phyloP scores from a whole-genome alignment of 2,113 vertebrate species.

The Gavia stellata region DNA sequence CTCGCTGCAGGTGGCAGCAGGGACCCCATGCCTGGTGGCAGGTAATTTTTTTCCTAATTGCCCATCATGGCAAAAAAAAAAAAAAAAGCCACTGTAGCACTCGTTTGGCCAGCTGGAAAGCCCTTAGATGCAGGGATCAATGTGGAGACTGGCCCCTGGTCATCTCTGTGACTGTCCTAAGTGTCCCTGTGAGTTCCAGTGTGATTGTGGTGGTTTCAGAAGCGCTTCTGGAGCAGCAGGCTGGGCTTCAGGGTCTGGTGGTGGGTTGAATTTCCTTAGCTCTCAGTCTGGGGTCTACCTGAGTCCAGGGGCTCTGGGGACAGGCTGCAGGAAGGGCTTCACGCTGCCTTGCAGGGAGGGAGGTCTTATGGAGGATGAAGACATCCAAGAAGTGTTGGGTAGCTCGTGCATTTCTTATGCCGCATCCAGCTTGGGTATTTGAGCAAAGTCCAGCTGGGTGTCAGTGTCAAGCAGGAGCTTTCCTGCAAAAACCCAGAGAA shows the following conservation, averaged over 20 bases:
- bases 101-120: not conserved
- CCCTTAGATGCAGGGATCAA: not conserved
- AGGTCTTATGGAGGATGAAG: not conserved
- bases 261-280: not conserved
- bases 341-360: not conserved
- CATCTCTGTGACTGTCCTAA: not conserved
- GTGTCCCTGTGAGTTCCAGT: not conserved
- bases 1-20: not conserved
- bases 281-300: not conserved
- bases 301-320: not conserved
- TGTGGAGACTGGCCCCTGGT: not conserved
- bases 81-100: accelerated
- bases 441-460: not conserved
- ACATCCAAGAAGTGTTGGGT: accelerated
- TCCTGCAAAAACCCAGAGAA: not conserved
- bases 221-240: not conserved
- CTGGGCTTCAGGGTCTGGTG: not conserved
- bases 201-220: not conserved
- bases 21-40: not conserved
- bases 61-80: not conserved
- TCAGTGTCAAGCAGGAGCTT: not conserved
- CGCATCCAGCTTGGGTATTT: not conserved
- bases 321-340: not conserved
- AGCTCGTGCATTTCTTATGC: not conserved
- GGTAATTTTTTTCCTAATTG: not conserved